A percentile compares a stretch with the other conserved stretches of the same genome.
Conservation (phyloP, 2,888 invertebrate species). For the Pristionchus entomophagus region DNA sequence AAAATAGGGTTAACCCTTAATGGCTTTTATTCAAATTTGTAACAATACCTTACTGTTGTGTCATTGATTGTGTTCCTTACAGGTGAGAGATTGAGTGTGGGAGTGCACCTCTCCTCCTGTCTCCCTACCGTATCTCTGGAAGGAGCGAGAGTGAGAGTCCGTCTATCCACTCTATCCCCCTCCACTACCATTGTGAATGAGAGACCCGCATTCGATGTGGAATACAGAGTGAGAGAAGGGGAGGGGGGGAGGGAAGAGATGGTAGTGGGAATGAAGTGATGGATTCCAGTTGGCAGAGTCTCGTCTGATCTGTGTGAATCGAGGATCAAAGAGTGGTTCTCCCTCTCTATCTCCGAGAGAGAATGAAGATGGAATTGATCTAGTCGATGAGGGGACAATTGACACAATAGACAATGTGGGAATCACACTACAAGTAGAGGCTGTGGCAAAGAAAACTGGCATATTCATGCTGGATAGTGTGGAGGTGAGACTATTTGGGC, state of each 20-base stretch:
- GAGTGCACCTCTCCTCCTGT: background rate
- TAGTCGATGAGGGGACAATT: background rate
- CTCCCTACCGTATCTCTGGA: background rate
- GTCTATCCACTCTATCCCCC: background rate
- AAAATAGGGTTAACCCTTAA: no score
- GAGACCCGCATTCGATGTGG: slow-evolving; percentile 38
- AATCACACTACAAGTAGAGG: background rate
- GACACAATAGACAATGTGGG: background rate
- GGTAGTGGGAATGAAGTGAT: background rate
- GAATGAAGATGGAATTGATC: background rate
- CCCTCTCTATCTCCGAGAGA: slow-evolving; percentile 14
- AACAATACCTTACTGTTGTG: no score
- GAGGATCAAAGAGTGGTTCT: slow-evolving; percentile 1
- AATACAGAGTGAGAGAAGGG: background rate
- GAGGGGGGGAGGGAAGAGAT: no score
- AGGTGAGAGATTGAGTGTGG: background rate
- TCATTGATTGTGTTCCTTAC: no score
- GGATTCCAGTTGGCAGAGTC: slow-evolving; percentile 14
- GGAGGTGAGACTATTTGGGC: background rate
- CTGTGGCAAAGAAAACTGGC: background rate
- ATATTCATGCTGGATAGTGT: slow-evolving; percentile 30
- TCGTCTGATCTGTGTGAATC: slow-evolving; percentile 38
- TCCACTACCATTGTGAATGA: background rate
- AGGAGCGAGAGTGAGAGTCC: background rate
- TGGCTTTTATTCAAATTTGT: no score